These are phyloP conservation scores for Oreochromis grahami DNA, from an alignment of 2,797 vertebrate species.

Conservation along the genomic window DNA sequence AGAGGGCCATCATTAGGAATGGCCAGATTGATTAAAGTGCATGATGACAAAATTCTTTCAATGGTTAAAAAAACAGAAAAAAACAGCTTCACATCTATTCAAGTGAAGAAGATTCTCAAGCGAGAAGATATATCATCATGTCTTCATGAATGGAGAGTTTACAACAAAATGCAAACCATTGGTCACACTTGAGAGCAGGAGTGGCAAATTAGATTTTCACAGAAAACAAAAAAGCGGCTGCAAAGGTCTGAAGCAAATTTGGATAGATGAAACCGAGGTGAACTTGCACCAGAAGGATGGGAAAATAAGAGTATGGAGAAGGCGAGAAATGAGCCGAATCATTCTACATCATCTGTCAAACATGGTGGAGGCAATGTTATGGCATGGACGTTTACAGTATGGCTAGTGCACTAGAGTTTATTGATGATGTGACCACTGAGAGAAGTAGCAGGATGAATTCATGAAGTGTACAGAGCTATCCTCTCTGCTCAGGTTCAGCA, in stretches of 20 bases:
- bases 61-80: not conserved
- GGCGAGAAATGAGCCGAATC: not conserved
- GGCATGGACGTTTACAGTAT: not conserved
- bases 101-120: not conserved
- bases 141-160: not conserved
- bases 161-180: not conserved
- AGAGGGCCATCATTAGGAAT: not conserved
- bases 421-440: not conserved
- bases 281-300: not conserved
- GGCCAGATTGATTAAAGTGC: not conserved
- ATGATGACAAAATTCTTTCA: not conserved
- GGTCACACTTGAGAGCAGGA: not conserved
- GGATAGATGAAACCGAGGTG: not conserved
- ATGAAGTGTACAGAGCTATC: not conserved
- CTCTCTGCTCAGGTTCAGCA: not conserved
- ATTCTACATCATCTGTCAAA: not conserved
- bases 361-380: not conserved
- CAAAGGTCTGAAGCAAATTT: not conserved
- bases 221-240: not conserved
- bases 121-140: not conserved
- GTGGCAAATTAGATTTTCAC: not conserved
- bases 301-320: not conserved
- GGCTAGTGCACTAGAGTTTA: not conserved
- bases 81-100: not conserved
- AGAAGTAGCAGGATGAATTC: not conserved